These are phyloP conservation scores for Morelia viridis DNA, from an alignment of 2,797 vertebrate genomes.

Conservation along the genomic window DNA sequence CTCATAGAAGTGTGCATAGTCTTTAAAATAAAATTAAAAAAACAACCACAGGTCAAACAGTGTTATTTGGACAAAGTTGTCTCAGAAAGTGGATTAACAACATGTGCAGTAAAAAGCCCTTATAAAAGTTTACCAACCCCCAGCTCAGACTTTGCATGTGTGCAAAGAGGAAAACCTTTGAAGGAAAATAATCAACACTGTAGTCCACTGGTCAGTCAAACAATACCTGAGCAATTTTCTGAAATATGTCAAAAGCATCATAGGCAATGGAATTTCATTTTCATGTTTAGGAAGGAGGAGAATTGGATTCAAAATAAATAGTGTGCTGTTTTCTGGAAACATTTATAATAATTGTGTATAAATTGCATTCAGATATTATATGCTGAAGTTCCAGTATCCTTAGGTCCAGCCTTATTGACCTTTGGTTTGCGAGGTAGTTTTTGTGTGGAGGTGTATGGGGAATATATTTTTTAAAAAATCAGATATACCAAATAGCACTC, in stretches of 20 bases:
- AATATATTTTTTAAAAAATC: not conserved
- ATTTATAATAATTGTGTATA: not conserved
- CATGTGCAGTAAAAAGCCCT: not conserved
- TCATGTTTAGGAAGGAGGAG: conserved; percentile 14
- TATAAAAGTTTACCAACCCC: conserved; percentile 40
- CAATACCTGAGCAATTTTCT: conserved; percentile 46
- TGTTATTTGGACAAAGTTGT: not conserved
- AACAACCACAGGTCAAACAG: not conserved
- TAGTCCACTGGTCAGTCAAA: conserved; percentile 44
- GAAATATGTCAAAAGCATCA: conserved; percentile 42
- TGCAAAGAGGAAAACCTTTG: conserved; percentile 28
- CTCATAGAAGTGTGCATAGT: not conserved
- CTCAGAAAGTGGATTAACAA: conserved; percentile 18
- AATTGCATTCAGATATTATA: not conserved
- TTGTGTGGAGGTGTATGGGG: not conserved
- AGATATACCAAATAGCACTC: not conserved
- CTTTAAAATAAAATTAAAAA: not conserved
- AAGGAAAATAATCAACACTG: conserved; percentile 42
- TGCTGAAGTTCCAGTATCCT: not conserved
- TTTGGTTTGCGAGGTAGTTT: not conserved
- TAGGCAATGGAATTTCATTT: conserved; percentile 46
- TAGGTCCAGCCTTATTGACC: not conserved
- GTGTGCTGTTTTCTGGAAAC: not conserved
- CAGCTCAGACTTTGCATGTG: not conserved
- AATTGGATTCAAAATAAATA: conserved; percentile 29